Evolutionary conservation across 2,797 vertebrate genomes (phyloP).

Genomic region (Acipenser ruthenus): DNA sequence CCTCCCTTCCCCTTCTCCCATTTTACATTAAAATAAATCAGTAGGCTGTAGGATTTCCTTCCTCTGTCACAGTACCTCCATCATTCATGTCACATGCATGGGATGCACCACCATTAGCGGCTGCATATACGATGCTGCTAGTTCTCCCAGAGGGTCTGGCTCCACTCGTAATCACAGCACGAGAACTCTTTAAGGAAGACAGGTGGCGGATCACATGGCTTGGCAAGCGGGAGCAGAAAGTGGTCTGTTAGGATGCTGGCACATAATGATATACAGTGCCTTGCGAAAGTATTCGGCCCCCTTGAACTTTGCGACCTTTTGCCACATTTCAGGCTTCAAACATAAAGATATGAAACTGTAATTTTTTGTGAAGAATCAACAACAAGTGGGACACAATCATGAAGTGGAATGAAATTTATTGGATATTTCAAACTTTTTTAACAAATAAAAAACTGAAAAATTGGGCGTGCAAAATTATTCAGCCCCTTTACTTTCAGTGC

Average conservation of each 20-base stretch:
- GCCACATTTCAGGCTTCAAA: too few relatives aligned
- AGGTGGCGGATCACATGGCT: background rate
- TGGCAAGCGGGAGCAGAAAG: background rate
- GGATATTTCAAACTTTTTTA: too few relatives aligned
- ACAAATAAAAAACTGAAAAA: too few relatives aligned
- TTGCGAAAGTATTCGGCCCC: too few relatives aligned
- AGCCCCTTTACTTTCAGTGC: too few relatives aligned
- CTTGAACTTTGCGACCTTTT: too few relatives aligned
- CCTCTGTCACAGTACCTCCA: background rate
- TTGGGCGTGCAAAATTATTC: too few relatives aligned
- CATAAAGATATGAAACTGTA: too few relatives aligned
- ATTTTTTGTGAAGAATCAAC: too few relatives aligned
- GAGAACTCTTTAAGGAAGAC: background rate
- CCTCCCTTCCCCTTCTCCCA: background rate
- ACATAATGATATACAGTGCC: background rate
- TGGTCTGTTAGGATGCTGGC: background rate
- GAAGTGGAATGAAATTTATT: too few relatives aligned
- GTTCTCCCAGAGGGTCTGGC: background rate
- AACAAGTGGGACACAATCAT: too few relatives aligned
- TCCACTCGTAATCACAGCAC: background rate
- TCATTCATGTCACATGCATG: slow-evolving; percentile 4
- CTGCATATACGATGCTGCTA: background rate
- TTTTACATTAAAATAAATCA: background rate
- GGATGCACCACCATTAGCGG: background rate
- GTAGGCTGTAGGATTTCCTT: slow-evolving; percentile 2